Conservation (phyloP, 2,888 invertebrate genomes). For the Volucella zonaria region DNA sequence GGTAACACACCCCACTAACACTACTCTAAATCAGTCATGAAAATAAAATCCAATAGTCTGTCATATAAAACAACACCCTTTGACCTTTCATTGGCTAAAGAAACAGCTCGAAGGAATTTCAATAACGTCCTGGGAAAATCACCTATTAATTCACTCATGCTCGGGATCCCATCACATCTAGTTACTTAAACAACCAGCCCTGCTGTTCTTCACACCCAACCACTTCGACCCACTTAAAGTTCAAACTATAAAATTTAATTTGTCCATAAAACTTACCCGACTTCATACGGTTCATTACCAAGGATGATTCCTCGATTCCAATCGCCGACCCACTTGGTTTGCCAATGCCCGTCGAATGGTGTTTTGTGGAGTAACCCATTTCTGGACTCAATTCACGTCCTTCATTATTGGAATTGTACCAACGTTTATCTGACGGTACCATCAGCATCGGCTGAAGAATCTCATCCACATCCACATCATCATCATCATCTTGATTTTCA, state of each 20-base stretch:
- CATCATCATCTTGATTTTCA: slow-evolving; percentile 1
- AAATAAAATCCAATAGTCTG: no score
- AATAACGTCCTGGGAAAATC: no score
- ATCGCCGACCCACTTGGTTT: slow-evolving; percentile 59
- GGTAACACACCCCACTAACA: no score
- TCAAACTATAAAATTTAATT: slow-evolving; percentile 4
- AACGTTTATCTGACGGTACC: slow-evolving; percentile 56
- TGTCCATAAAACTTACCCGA: slow-evolving; percentile 65
- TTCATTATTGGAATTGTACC: slow-evolving; percentile 58
- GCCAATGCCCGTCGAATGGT: slow-evolving; percentile 40
- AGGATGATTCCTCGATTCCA: slow-evolving; percentile 59
- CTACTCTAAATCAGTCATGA: no score
- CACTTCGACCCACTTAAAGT: neutral
- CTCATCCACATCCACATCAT: slow-evolving; percentile 54
- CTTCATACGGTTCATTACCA: slow-evolving; percentile 70
- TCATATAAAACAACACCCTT: no score
- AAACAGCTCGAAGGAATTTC: no score
- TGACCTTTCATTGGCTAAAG: no score
- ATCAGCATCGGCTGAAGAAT: slow-evolving; percentile 60
- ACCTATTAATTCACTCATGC: neutral
- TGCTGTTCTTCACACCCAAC: no score
- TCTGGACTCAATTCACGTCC: slow-evolving; percentile 52
- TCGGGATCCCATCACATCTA: neutral
- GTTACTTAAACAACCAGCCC: neutral
- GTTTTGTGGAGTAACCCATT: slow-evolving; percentile 44